Percentiles rank a stretch among this genome's conserved stretches.
Evolutionary conservation across 2,797 vertebrate genomes (phyloP).

Genomic region (Mareca penelope): DNA sequence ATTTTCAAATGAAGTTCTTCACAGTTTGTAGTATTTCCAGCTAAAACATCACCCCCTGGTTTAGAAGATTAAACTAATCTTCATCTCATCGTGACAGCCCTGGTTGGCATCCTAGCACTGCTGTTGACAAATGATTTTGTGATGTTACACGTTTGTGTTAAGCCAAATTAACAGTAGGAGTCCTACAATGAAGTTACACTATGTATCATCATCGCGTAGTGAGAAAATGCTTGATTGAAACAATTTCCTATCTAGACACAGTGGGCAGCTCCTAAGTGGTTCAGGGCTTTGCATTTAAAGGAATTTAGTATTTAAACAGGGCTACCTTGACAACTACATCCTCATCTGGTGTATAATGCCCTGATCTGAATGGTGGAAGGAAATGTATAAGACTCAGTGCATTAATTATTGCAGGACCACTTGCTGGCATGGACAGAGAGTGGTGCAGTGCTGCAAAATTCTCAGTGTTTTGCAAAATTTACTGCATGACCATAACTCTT

Average conservation of each 20-base stretch:
- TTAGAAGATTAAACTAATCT: background rate
- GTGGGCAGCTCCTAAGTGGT: background rate
- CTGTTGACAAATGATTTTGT: background rate
- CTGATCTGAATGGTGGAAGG: background rate
- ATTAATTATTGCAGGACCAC: background rate
- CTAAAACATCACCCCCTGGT: background rate
- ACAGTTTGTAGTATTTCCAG: background rate
- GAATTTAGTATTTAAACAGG: background rate
- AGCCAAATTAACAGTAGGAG: constrained; percentile 16
- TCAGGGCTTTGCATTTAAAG: background rate
- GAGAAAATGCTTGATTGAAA: constrained; percentile 7
- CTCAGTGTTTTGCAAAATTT: background rate
- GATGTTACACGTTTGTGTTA: background rate
- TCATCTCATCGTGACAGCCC: background rate
- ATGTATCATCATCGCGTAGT: background rate
- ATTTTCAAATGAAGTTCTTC: constrained; percentile 12
- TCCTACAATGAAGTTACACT: background rate
- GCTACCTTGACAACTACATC: background rate
- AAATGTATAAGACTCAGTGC: background rate
- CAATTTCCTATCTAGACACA: background rate
- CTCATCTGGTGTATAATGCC: background rate
- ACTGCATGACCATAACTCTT: background rate
- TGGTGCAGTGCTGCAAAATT: background rate
- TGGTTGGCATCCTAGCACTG: background rate
- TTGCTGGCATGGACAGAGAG: background rate